A percentile compares a stretch with the other conserved stretches of the same genome.
phyloP scores from a whole-genome alignment of 1,140 invertebrate species.

The Trichonephila clavipes region DNA sequence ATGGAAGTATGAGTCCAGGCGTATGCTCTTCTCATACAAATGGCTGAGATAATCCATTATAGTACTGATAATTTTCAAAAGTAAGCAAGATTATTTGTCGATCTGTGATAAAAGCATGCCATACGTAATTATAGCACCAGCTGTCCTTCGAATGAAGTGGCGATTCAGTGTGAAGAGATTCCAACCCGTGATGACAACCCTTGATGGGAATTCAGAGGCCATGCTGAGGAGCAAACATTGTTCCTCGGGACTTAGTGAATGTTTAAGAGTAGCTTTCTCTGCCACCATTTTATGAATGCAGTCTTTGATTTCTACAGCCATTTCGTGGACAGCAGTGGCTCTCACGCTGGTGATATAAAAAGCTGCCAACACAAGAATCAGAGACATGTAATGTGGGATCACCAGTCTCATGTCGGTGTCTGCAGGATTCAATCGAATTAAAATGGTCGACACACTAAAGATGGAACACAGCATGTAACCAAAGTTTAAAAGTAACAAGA shows the following conservation, averaged over 20 bases:
- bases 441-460: conserved; percentile 18
- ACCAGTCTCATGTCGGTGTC: background rate
- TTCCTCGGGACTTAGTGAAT: background rate
- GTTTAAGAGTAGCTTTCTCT: background rate
- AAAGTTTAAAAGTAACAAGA: background rate
- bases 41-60: too few relatives aligned
- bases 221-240: background rate
- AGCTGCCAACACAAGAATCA: background rate
- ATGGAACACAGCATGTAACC: conserved; percentile 43
- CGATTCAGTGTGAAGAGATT: conserved; percentile 39
- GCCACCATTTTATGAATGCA: background rate
- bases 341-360: conserved; percentile 34
- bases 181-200: conserved; percentile 29
- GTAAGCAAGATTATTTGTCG: background rate
- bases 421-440: conserved; percentile 10
- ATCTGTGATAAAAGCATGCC: conserved; percentile 29
- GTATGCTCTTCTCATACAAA: too few relatives aligned
- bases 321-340: conserved; percentile 47
- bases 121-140: conserved; percentile 44
- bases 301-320: conserved; percentile 3
- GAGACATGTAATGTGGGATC: background rate
- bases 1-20: too few relatives aligned
- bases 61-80: too few relatives aligned
- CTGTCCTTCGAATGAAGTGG: conserved; percentile 40
- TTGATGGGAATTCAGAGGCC: conserved; percentile 10